Percentiles rank a stretch among this genome's conserved stretches.
Evolutionary conservation across 2,113 vertebrate genomes (phyloP).

Genomic region (Paramormyrops kingsleyae): DNA sequence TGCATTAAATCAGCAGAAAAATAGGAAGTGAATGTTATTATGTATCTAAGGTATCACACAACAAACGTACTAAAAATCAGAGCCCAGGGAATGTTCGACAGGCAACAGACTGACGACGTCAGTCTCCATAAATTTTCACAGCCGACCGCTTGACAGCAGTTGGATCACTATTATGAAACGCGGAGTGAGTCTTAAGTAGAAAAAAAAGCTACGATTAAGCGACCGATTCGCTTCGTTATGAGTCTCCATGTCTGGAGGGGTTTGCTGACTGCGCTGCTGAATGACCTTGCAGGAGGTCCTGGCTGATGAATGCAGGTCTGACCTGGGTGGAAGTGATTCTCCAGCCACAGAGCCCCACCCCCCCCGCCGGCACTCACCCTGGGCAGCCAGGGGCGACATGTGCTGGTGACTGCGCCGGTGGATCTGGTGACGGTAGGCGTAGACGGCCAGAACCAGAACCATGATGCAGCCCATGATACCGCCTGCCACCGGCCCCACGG

Average conservation of each 20-base stretch:
- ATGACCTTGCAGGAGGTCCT: not conserved
- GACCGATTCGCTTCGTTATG: not conserved
- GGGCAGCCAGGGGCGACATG: conserved; percentile 95
- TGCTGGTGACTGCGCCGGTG: conserved; percentile 94
- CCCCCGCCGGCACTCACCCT: conserved; percentile 64
- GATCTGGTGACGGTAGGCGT: conserved; percentile 95
- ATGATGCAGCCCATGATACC: conserved; percentile 98
- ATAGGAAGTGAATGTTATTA: not conserved
- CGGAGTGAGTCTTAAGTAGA: not conserved
- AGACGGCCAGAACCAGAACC: conserved; percentile 92
- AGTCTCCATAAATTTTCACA: not conserved
- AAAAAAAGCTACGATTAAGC: not conserved
- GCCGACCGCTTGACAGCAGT: not conserved
- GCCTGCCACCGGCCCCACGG: conserved; percentile 87
- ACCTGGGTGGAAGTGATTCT: not conserved
- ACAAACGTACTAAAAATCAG: not conserved
- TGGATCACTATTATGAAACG: not conserved
- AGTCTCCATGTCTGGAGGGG: not conserved
- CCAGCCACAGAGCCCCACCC: not conserved
- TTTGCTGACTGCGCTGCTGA: not conserved
- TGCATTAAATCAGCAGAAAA: not conserved
- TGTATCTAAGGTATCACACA: not conserved
- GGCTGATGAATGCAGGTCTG: not conserved
- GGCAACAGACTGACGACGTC: not conserved
- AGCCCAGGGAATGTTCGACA: not conserved